Evolutionary conservation across 2,888 invertebrate genomes (phyloP).

Genomic region (Acleris emargana): DNA sequence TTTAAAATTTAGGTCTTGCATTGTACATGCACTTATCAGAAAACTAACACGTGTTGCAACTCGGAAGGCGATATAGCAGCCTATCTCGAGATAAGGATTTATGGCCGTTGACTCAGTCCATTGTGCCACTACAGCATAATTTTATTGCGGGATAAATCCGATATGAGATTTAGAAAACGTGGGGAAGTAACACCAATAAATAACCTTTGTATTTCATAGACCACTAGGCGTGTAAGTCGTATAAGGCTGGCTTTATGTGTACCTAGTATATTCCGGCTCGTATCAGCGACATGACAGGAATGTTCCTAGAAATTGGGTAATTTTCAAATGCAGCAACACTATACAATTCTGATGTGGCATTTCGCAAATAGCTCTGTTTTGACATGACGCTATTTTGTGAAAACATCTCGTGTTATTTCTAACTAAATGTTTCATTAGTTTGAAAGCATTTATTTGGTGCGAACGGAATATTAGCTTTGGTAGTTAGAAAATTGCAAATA

Average conservation of each 20-base stretch:
- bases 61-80: constrained; percentile 47
- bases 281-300: too few relatives aligned
- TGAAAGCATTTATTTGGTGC: too few relatives aligned
- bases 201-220: constrained; percentile 31
- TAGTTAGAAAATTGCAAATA: too few relatives aligned
- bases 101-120: constrained; percentile 42
- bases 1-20: background rate
- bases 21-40: constrained; percentile 13
- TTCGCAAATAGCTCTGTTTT: too few relatives aligned
- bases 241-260: constrained; percentile 23
- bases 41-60: constrained; percentile 31
- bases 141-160: constrained; percentile 26
- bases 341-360: too few relatives aligned
- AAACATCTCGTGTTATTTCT: too few relatives aligned
- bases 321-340: too few relatives aligned
- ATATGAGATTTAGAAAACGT: constrained; percentile 29
- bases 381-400: too few relatives aligned
- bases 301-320: too few relatives aligned
- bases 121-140: constrained; percentile 26
- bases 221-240: constrained; percentile 17
- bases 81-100: constrained; percentile 64
- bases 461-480: too few relatives aligned
- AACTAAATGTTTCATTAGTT: too few relatives aligned
- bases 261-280: constrained; percentile 1
- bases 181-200: constrained; percentile 26